Evolutionary conservation across 2,888 invertebrate species (phyloP), one percentile per base, ranked within the genome.

Genomic region (Thecocarcelia acutangulata): DNA sequence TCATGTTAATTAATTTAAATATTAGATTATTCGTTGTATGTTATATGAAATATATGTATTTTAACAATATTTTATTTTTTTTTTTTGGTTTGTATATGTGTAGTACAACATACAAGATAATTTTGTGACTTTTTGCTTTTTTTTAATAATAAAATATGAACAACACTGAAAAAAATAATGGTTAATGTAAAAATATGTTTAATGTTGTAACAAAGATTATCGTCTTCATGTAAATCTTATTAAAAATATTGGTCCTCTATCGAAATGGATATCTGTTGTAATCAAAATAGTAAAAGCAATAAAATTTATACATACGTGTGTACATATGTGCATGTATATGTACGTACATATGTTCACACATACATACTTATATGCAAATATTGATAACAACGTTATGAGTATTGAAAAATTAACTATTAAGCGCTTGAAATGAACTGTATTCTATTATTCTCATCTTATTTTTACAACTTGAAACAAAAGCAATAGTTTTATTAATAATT

Each of bases 181-280:
- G 37, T 8, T 33, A 28, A 9, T 58, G 21, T 42, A 17, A 37
- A n/a, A 28, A 15, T 11, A 46, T 44, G 17, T 3, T 3, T 58
- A 33, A 46, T 44, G 17, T 3, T 3, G 48, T 19, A n/a, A 66
- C 42, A 33, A 24, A 28, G 1, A 33, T 3, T n/a, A 15, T 74
- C 12, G 28, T 59, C 17, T 46, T 46, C 37, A 24, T 69, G 84
- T 84, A 85, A 68, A 86, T 89, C 89, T 89, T 90, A 90, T 89
- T 88, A 86, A 87, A 89, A 88, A 89, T 78, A 82, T 89, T 89
- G 89, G 89, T 89, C 89, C 89, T 88, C 89, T 90, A 88, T 89
- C 87, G 86, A 89, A 88, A 87, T 89, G 87, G 78, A 86, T 88
- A 63, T 73, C 50, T 61, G 44, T 76, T 59, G 40, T 69, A 68